phyloP scores from a whole-genome alignment of 2,888 invertebrate genomes.

The Drosophila neotestacea region DNA sequence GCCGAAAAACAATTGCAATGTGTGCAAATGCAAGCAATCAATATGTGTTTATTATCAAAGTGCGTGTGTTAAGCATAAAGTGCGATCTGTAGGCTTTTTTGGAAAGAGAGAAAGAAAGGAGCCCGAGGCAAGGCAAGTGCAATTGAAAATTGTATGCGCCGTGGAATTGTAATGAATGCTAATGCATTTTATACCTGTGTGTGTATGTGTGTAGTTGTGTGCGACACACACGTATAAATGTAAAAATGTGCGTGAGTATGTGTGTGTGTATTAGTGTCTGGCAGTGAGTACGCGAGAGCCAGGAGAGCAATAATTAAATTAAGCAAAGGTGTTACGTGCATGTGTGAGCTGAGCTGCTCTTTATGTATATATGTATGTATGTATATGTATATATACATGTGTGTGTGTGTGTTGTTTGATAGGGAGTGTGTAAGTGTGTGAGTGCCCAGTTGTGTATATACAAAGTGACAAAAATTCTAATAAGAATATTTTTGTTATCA shows the following conservation, averaged over 20 bases:
- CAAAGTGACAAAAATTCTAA: conserved; percentile 72
- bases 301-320: conserved; percentile 77
- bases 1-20: conserved; percentile 74
- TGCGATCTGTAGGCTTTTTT: conserved; percentile 63
- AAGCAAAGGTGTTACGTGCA: conserved; percentile 73
- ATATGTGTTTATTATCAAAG: conserved; percentile 66
- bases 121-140: conserved; percentile 59
- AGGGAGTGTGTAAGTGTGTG: conserved; percentile 35
- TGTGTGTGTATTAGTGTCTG: conserved; percentile 48
- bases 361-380: conserved; percentile 26
- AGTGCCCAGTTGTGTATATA: conserved; percentile 68
- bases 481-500: conserved; percentile 71
- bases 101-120: conserved; percentile 42
- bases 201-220: conserved; percentile 22
- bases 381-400: conserved; percentile 12
- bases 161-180: conserved; percentile 73
- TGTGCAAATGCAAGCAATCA: conserved; percentile 75
- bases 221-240: conserved; percentile 32
- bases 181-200: conserved; percentile 56
- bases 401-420: conserved; percentile 25
- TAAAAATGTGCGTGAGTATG: conserved; percentile 24
- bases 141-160: conserved; percentile 65
- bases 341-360: conserved; percentile 37
- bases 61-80: conserved; percentile 63
- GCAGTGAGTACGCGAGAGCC: conserved; percentile 61